Base-by-base conservation (phyloP, 92 coral and sea anemone genomes). In the Palythoa grandiflora region DNA sequence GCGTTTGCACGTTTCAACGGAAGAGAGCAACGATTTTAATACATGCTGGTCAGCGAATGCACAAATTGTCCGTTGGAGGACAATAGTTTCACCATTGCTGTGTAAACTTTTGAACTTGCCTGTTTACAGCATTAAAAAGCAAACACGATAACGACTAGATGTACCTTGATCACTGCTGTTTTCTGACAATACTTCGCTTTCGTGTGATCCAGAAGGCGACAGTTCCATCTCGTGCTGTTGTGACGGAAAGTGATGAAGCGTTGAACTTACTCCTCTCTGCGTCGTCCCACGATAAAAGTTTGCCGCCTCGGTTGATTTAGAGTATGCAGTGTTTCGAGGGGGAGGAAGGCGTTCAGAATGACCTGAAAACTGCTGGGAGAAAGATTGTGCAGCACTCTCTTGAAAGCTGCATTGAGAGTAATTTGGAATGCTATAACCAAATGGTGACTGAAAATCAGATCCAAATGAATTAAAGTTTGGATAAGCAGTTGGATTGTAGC, bases 401-500 rank as follows among this genome's bases (percentile, higher is more conserved):
- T 68, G 86, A 65, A 81, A 68, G 53, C 86, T 71, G 60, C 86
- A 68, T 54, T 81, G 86, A 51, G 86, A 38, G 71, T 81, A 81
- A 21, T 28, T 81, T 4, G 86, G 86, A 44, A 81, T 66, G 17
- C 47, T 81, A 71, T 66, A 81, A 39, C 75, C 71, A 81, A 81
- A 81, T 48, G 63, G 86, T 15, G 73, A 75, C 38, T 68, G 73
- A 48, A 81, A 66, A 38, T 81, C 86, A 47, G 76, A 5, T 50
- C 73, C 86, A 48, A 81, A 88, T 53, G 73, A 38, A 44, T 85
- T 88, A 38, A 87, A 65, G 36, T 79, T 91, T 3, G 92, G 68
- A 75, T 91, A 91, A 47, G 89, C 38, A 55, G 89, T 83, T 50
- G 90, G 38, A 16, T 72, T 83, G 71, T 89, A 91, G 73, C 50